These are phyloP conservation scores for Montipora capricornis DNA, from an alignment of 64 coral and sea anemone genomes.

Conservation along the genomic window DNA sequence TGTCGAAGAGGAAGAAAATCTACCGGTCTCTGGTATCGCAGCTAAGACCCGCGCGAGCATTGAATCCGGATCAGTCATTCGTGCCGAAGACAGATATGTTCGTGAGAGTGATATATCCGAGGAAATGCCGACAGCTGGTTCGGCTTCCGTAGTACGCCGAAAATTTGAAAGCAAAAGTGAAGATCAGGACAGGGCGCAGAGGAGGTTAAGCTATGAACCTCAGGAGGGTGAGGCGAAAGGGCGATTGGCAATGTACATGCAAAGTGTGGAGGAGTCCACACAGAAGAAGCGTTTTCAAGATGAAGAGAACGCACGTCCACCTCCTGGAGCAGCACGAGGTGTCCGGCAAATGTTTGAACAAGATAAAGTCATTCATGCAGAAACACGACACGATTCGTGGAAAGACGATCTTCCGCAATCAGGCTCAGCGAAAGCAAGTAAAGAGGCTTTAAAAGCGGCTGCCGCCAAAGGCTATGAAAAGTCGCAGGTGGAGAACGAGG, in stretches of 20 bases:
- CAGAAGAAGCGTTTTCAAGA: not conserved
- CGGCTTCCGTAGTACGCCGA: conserved; percentile 40
- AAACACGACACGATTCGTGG: conserved; percentile 19
- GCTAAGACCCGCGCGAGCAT: conserved; percentile 46
- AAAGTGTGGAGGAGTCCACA: conserved; percentile 19
- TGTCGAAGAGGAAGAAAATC: conserved; percentile 45
- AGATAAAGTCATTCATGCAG: conserved; percentile 44
- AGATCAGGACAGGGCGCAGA: conserved; percentile 42
- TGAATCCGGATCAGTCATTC: conserved; percentile 47
- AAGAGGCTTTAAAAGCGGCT: conserved; percentile 39
- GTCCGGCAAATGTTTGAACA: conserved; percentile 48
- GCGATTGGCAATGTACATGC: conserved; percentile 32
- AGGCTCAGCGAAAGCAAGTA: not conserved
- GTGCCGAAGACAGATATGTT: conserved; percentile 38
- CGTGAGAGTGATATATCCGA: conserved; percentile 26
- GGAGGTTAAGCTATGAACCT: conserved; percentile 62
- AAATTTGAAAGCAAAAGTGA: conserved; percentile 30
- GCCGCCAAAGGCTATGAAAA: conserved; percentile 42
- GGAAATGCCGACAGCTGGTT: conserved; percentile 53
- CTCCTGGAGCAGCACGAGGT: conserved; percentile 14
- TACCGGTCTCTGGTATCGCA: conserved; percentile 44
- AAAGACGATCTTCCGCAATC: conserved; percentile 35
- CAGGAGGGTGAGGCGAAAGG: conserved; percentile 50
- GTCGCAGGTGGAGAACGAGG: conserved; percentile 24
- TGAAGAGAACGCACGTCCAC: conserved; percentile 28